Evolutionary conservation across 2,797 vertebrate species (phyloP).

Genomic region (Mergus octosetaceus): DNA sequence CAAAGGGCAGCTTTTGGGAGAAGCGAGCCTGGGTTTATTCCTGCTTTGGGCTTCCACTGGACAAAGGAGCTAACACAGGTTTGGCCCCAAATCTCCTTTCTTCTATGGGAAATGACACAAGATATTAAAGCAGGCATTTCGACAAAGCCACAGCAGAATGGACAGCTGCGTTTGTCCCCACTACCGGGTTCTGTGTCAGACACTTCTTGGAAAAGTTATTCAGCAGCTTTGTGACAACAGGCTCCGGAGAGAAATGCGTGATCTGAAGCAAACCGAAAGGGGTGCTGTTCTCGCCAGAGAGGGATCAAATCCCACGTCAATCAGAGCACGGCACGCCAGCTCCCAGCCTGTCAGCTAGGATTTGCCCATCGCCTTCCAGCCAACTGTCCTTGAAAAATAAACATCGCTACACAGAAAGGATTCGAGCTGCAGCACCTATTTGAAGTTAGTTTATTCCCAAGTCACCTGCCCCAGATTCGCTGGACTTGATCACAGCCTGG

Average conservation of each 20-base stretch:
- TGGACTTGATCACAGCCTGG: neutral
- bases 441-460: neutral
- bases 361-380: neutral
- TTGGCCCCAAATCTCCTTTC: neutral
- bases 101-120: accelerated
- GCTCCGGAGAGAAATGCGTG: slow-evolving; percentile 14
- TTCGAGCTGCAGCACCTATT: neutral
- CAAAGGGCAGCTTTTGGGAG: neutral
- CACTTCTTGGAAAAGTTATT: slow-evolving; percentile 36
- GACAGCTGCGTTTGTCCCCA: neutral
- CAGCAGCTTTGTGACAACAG: slow-evolving; percentile 44
- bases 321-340: slow-evolving; percentile 26
- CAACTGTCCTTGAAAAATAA: slow-evolving; percentile 41
- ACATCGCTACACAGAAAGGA: neutral
- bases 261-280: slow-evolving; percentile 44
- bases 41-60: neutral
- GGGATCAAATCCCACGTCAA: slow-evolving; percentile 45
- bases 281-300: slow-evolving; percentile 40
- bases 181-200: neutral
- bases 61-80: neutral
- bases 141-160: neutral
- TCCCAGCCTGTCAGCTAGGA: slow-evolving; percentile 36
- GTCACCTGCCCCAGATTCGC: neutral
- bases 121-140: neutral
- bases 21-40: neutral